phyloP scores from a whole-genome alignment of 2,797 vertebrate genomes.

The Sebastes baramenuke region DNA sequence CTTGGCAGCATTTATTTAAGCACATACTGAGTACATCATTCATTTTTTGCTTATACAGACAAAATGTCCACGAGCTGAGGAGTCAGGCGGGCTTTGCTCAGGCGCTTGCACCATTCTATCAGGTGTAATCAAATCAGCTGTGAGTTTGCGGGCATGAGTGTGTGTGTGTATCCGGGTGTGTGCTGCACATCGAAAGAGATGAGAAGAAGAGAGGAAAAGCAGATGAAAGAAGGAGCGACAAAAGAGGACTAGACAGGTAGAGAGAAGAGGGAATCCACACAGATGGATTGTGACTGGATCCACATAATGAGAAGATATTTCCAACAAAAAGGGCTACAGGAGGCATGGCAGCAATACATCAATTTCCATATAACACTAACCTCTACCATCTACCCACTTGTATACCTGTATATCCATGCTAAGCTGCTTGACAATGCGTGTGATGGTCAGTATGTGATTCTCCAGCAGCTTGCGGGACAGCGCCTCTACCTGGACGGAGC shows the following conservation, averaged over 20 bases:
- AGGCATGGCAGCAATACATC: not conserved
- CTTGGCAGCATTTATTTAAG: constrained; percentile 10
- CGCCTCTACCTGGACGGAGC: constrained; percentile 70
- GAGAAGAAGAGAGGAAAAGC: constrained; percentile 10
- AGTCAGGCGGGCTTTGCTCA: constrained; percentile 27
- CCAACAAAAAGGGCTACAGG: not conserved
- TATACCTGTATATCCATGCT: constrained; percentile 85
- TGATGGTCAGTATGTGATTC: constrained; percentile 85
- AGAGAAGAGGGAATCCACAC: not conserved
- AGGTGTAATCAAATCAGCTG: constrained; percentile 64
- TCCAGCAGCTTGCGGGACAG: constrained; percentile 82
- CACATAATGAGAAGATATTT: not conserved
- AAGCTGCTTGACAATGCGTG: constrained; percentile 85
- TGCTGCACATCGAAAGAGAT: constrained; percentile 30
- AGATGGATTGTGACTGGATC: not conserved
- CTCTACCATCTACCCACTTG: not conserved
- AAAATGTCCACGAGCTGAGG: constrained; percentile 26
- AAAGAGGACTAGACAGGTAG: not conserved
- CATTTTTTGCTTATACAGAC: constrained; percentile 22
- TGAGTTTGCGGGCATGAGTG: constrained; percentile 18
- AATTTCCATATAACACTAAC: not conserved
- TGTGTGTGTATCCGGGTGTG: not conserved
- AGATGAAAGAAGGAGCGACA: not conserved
- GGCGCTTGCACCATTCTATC: constrained; percentile 51
- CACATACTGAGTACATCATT: constrained; percentile 1